A percentile compares a stretch with the other conserved stretches of the same genome.
Evolutionary conservation across 2,797 vertebrate species (phyloP).

Genomic region (Brachyalestes nurse): DNA sequence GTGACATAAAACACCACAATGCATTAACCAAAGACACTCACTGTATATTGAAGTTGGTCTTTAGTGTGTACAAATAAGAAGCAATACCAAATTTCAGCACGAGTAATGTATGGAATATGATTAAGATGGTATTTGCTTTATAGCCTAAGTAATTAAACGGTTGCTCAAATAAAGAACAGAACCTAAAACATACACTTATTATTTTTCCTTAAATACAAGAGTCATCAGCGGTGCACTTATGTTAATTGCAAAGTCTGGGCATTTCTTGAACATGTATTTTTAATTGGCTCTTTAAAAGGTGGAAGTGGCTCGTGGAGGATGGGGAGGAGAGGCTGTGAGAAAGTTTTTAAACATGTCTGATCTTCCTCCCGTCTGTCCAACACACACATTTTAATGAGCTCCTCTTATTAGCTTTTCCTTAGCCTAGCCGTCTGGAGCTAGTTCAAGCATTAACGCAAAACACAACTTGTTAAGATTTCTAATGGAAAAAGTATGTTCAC

Average conservation of each 20-base stretch:
- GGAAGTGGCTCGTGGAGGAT: constrained; percentile 59
- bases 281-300: constrained; percentile 73
- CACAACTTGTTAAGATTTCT: constrained; percentile 55
- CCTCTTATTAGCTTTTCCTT: constrained; percentile 66
- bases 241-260: constrained; percentile 44
- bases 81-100: background rate
- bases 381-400: constrained; percentile 70
- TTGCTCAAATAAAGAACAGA: background rate
- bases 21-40: background rate
- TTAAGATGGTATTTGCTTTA: background rate
- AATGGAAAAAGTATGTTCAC: background rate
- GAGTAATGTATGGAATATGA: background rate
- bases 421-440: constrained; percentile 46
- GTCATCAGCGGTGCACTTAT: background rate
- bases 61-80: background rate
- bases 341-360: constrained; percentile 63
- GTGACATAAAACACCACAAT: too few relatives aligned
- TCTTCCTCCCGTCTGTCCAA: constrained; percentile 58
- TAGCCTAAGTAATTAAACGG: background rate
- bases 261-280: constrained; percentile 65
- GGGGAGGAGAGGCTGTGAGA: constrained; percentile 45
- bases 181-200: background rate
- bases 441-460: constrained; percentile 26
- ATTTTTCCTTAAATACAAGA: background rate
- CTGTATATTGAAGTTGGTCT: background rate